Conservation (phyloP, 2,113 vertebrate species). For the Tachycineta bicolor region DNA sequence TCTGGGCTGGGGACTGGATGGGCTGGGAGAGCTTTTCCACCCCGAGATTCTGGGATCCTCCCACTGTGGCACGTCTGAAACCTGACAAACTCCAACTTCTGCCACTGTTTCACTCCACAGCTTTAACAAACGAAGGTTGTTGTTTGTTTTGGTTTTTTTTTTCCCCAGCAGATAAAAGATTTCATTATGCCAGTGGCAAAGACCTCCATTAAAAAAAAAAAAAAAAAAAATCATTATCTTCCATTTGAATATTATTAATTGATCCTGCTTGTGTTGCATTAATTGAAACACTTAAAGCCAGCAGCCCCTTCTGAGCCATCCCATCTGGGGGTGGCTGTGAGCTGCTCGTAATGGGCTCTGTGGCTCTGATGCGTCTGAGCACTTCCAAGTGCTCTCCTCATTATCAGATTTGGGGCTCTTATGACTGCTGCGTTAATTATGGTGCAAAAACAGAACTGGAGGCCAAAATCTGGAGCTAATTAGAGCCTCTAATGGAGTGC, state of each 20-base stretch:
- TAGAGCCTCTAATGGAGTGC: slow-evolving; percentile 18
- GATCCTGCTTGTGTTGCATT: slow-evolving; percentile 37
- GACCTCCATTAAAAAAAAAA: not conserved
- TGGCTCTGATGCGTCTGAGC: not conserved
- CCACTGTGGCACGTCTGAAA: not conserved
- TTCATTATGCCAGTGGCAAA: not conserved
- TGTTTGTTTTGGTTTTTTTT: not conserved
- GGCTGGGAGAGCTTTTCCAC: not conserved
- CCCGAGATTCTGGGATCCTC: not conserved
- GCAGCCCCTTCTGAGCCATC: not conserved
- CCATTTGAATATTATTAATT: slow-evolving; percentile 44
- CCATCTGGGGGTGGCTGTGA: not conserved
- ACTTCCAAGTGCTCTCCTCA: slow-evolving; percentile 8
- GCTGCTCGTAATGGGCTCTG: not conserved
- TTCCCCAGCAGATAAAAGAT: not conserved
- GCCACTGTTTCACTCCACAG: not conserved
- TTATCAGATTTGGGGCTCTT: slow-evolving; percentile 7
- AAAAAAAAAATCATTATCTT: not conserved
- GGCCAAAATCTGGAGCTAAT: slow-evolving; percentile 65
- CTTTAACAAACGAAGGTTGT: not conserved
- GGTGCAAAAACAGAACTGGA: slow-evolving; percentile 36
- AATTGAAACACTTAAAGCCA: slow-evolving; percentile 5
- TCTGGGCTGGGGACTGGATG: not conserved
- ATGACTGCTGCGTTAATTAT: slow-evolving; percentile 45
- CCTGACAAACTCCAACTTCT: not conserved